phyloP scores from a whole-genome alignment of 2,797 vertebrate genomes.

The Heteromormyrus szaboi region DNA sequence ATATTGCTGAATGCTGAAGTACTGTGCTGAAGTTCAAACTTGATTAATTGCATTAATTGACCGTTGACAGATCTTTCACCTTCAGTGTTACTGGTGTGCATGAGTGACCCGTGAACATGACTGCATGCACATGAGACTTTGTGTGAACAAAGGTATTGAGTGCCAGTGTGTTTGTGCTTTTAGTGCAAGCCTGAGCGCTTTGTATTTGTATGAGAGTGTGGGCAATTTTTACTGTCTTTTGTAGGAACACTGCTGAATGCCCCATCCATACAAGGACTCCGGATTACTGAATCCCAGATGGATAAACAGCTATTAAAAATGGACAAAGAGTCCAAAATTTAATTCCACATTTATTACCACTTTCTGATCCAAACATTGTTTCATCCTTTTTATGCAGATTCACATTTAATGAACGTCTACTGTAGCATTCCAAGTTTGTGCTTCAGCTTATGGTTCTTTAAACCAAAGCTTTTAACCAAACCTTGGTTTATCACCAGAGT shows the following conservation, averaged over 20 bases:
- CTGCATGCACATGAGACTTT: not conserved
- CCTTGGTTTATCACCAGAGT: not conserved
- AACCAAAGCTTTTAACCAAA: not conserved
- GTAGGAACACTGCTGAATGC: not conserved
- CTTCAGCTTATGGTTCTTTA: not conserved
- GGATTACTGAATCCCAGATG: not conserved
- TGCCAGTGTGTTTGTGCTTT: not conserved
- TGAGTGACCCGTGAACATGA: not conserved
- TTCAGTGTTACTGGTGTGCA: not conserved
- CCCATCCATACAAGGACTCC: not conserved
- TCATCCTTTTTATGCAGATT: not conserved
- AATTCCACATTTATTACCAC: constrained; percentile 8
- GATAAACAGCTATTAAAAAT: constrained; percentile 5
- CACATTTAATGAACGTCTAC: not conserved
- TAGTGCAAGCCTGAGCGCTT: not conserved
- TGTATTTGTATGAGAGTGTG: not conserved
- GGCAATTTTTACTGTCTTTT: not conserved
- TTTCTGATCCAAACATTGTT: not conserved
- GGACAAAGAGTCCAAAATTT: not conserved
- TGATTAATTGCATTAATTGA: not conserved
- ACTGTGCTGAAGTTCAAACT: not conserved
- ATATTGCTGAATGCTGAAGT: not conserved
- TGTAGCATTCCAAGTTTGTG: not conserved
- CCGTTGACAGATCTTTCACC: not conserved
- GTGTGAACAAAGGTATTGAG: not conserved